Conservation (phyloP, 2,888 invertebrate genomes). For the Busseola fusca region DNA sequence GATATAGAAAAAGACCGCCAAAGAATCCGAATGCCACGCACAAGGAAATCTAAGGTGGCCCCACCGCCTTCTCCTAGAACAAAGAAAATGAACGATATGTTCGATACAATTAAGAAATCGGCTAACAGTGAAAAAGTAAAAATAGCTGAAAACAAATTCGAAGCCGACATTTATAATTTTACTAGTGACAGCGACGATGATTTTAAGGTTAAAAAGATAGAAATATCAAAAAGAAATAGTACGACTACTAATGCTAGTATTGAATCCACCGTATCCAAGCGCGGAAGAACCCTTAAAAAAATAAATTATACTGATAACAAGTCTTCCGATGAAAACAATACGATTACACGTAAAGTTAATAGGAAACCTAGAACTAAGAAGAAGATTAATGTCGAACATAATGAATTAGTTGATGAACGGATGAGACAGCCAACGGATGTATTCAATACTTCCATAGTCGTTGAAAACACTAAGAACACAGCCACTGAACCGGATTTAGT, state of each 20-base stretch:
- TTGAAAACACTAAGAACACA: constrained; percentile 53
- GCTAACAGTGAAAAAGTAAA: constrained; percentile 68
- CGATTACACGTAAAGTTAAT: constrained; percentile 53
- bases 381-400: constrained; percentile 43
- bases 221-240: constrained; percentile 64
- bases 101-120: constrained; percentile 75
- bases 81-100: constrained; percentile 71
- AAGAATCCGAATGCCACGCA: constrained; percentile 65
- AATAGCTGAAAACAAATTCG: constrained; percentile 64
- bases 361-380: constrained; percentile 50
- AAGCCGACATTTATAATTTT: constrained; percentile 75
- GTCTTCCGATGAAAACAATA: constrained; percentile 62
- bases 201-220: constrained; percentile 71
- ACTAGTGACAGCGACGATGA: constrained; percentile 82
- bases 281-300: constrained; percentile 49
- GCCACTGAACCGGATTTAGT: constrained; percentile 62
- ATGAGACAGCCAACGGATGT: constrained; percentile 72
- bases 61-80: constrained; percentile 71
- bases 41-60: constrained; percentile 57
- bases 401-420: constrained; percentile 74
- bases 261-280: constrained; percentile 61
- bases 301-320: constrained; percentile 60
- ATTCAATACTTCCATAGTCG: constrained; percentile 73
- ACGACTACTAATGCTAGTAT: constrained; percentile 61
- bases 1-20: constrained; percentile 77